Percentiles rank a stretch among this genome's conserved stretches.
phyloP scores from a whole-genome alignment of 2,797 vertebrate genomes.

The Bothrops alternatus region DNA sequence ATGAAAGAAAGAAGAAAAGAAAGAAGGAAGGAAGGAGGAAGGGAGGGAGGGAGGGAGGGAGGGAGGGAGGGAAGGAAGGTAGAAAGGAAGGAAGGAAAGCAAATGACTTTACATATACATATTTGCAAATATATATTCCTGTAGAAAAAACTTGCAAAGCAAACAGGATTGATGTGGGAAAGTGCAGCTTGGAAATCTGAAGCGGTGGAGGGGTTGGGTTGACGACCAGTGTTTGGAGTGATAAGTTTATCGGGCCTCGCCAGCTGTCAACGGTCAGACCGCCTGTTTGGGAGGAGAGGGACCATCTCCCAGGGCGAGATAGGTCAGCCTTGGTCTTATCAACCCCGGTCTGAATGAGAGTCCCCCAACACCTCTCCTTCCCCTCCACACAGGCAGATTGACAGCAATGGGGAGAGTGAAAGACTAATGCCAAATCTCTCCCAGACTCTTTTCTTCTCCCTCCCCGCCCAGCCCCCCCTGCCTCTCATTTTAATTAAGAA shows the following conservation, averaged over 20 bases:
- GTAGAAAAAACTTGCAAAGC: not conserved
- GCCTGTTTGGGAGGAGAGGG: slow-evolving; percentile 53
- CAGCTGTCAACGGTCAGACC: slow-evolving; percentile 83
- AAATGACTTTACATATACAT: not conserved
- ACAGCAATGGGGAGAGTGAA: slow-evolving; percentile 46
- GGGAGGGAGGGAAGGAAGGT: not conserved
- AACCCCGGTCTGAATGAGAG: slow-evolving; percentile 47
- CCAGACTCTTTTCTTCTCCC: not conserved
- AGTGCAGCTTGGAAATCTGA: slow-evolving; percentile 75
- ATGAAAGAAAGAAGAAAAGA: too few species aligned
- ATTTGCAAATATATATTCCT: not conserved
- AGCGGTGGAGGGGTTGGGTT: slow-evolving; percentile 52
- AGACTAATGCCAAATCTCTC: not conserved
- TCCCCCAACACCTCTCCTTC: slow-evolving; percentile 50
- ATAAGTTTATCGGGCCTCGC: slow-evolving; percentile 86
- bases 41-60: not conserved
- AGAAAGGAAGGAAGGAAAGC: not conserved
- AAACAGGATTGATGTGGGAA: slow-evolving; percentile 19
- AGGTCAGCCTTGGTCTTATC: slow-evolving; percentile 73
- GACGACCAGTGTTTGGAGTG: slow-evolving; percentile 63
- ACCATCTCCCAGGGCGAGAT: slow-evolving; percentile 71
- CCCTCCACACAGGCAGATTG: slow-evolving; percentile 71
- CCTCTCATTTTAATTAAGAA: not conserved
- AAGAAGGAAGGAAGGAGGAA: not conserved
- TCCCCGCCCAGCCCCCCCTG: not conserved